Evolutionary conservation across 23 tunicate species (phyloP).

Genomic region (Oikopleura dioica): DNA sequence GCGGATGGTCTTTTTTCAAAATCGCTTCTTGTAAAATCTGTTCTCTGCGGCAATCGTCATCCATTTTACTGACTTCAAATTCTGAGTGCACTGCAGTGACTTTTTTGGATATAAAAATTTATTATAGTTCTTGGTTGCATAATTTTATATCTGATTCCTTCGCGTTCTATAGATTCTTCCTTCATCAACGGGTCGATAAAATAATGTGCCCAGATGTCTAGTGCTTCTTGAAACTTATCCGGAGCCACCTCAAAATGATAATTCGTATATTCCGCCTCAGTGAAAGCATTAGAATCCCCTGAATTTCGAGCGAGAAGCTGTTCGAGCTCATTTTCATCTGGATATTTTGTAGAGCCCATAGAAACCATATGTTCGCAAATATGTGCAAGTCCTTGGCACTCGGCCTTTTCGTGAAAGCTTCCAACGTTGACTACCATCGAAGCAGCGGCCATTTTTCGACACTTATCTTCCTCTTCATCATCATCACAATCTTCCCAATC

Average conservation of each 20-base stretch:
- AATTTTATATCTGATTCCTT: too few relatives aligned
- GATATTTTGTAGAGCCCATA: constrained; percentile 72
- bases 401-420: constrained; percentile 55
- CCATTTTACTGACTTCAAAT: constrained; percentile 36
- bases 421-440: constrained; percentile 52
- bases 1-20: constrained; percentile 25
- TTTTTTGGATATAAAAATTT: too few relatives aligned
- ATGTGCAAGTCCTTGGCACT: constrained; percentile 62
- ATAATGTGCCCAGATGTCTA: constrained; percentile 67
- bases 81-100: constrained; percentile 86
- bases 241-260: constrained; percentile 50
- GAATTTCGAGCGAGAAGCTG: constrained; percentile 28
- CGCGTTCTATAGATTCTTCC: constrained; percentile 33
- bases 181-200: constrained; percentile 46
- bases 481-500: too few relatives aligned
- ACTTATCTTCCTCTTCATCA: background rate
- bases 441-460: constrained; percentile 23
- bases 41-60: constrained; percentile 28
- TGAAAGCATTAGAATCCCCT: constrained; percentile 51
- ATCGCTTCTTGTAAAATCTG: constrained; percentile 24
- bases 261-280: constrained; percentile 36
- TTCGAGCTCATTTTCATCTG: constrained; percentile 67
- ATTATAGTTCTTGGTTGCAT: too few relatives aligned
- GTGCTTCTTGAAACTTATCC: constrained; percentile 23
- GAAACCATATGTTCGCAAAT: constrained; percentile 91